A percentile compares a stretch with the other conserved stretches of the same genome.
Evolutionary conservation across 2,113 vertebrate species (phyloP).

Genomic region (Dissostichus mawsoni): DNA sequence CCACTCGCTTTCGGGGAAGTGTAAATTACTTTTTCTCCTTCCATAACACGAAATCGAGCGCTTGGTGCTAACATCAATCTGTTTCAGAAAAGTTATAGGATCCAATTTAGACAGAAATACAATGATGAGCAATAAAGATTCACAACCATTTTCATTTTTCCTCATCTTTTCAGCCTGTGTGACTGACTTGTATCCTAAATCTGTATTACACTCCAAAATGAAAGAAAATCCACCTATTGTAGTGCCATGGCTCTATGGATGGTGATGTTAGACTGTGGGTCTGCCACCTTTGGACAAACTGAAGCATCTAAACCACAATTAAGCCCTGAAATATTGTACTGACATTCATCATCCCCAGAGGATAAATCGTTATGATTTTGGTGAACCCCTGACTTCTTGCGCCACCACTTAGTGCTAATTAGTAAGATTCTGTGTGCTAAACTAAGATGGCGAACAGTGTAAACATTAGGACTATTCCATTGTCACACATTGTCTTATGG

Average conservation of each 20-base stretch:
- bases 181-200: constrained; percentile 8
- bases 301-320: not conserved
- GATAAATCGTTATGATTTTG: no score
- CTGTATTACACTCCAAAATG: not conserved
- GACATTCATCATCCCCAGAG: no score
- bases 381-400: not conserved
- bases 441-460: not conserved
- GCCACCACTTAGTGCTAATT: not conserved
- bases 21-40: constrained; percentile 32
- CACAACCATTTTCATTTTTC: not conserved
- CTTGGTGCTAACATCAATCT: constrained; percentile 16
- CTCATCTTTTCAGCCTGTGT: not conserved
- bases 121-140: constrained; percentile 27
- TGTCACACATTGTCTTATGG: no score
- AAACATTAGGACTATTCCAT: not conserved
- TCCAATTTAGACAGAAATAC: constrained; percentile 12
- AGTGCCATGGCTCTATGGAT: not conserved
- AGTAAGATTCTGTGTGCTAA: not conserved
- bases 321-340: not conserved
- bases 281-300: not conserved
- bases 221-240: not conserved
- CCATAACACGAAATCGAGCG: constrained; percentile 13
- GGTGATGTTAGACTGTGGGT: not conserved
- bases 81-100: constrained; percentile 29
- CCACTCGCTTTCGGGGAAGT: constrained; percentile 10